Conservation (phyloP, 2,113 vertebrate species). For the Peromyscus leucopus region DNA sequence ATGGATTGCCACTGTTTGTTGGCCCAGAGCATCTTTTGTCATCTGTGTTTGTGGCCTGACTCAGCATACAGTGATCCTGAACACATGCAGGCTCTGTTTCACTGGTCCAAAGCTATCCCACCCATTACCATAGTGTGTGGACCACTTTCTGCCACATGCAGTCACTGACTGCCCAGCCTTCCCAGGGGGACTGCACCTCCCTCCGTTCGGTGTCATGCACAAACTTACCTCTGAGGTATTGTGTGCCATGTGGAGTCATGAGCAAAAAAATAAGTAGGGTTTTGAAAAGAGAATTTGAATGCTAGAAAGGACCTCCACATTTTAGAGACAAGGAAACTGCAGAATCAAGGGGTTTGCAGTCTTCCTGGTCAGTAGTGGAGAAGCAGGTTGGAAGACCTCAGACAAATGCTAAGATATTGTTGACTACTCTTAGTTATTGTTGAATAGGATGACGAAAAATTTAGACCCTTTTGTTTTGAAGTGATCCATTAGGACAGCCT, state of each 20-base stretch:
- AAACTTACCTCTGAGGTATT: background rate
- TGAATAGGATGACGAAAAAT: background rate
- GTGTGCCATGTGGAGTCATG: background rate
- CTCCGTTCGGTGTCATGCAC: background rate
- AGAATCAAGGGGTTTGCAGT: background rate
- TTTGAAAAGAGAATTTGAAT: background rate
- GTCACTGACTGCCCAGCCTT: too few relatives aligned
- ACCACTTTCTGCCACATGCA: accelerated
- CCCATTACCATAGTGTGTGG: accelerated
- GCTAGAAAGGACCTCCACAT: background rate
- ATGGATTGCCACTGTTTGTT: background rate
- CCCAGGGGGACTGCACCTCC: background rate
- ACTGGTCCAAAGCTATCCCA: background rate
- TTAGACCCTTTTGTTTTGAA: background rate
- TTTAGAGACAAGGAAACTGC: background rate
- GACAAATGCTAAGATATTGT: background rate
- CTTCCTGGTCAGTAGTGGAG: background rate
- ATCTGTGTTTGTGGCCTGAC: background rate
- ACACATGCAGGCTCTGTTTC: background rate
- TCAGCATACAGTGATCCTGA: background rate
- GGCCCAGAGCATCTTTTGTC: background rate
- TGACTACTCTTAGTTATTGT: background rate
- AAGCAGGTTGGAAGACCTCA: background rate
- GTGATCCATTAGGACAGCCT: background rate
- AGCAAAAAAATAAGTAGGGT: background rate